These are phyloP conservation scores for Ceratoteleas bidentatus DNA, from an alignment of 1,140 invertebrate genomes.

Conservation along the genomic window DNA sequence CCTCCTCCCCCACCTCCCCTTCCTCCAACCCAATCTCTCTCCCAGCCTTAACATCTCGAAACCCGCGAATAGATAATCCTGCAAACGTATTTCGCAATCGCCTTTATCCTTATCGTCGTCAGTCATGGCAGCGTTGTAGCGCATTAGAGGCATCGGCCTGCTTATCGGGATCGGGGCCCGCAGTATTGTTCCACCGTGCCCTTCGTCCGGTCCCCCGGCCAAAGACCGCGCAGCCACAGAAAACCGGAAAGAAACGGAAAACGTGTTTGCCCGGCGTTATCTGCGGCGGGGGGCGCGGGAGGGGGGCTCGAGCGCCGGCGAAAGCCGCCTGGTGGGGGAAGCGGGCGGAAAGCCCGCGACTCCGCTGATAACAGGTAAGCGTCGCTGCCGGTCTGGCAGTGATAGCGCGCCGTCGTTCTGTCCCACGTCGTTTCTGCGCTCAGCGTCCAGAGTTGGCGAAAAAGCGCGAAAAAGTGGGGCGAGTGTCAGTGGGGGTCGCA, in stretches of 20 bases:
- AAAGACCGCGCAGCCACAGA: constrained; percentile 42
- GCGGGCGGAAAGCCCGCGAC: constrained; percentile 2
- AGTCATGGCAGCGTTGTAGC: constrained; percentile 73
- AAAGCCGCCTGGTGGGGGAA: constrained; percentile 9
- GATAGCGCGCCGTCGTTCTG: constrained; percentile 57
- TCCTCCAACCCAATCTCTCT: no score
- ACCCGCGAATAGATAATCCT: constrained; percentile 69
- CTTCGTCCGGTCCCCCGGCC: constrained; percentile 42
- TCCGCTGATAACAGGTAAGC: constrained; percentile 72
- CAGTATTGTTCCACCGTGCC: constrained; percentile 72
- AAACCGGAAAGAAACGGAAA: constrained; percentile 54
- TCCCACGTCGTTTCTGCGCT: neutral
- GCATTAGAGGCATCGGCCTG: constrained; percentile 70
- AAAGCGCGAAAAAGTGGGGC: neutral
- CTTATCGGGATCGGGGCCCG: no score
- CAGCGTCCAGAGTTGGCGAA: neutral
- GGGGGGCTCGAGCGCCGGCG: constrained; percentile 5
- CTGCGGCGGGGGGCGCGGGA: constrained; percentile 39
- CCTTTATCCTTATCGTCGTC: constrained; percentile 76
- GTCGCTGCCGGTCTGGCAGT: constrained; percentile 66
- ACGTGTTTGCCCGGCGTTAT: constrained; percentile 68
- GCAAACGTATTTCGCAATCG: constrained; percentile 75
- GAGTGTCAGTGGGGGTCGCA: neutral
- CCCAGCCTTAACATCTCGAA: no score
- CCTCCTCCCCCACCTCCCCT: no score